Base-by-base conservation (phyloP, 2,797 vertebrate genomes). In the Bradypus variegatus region DNA sequence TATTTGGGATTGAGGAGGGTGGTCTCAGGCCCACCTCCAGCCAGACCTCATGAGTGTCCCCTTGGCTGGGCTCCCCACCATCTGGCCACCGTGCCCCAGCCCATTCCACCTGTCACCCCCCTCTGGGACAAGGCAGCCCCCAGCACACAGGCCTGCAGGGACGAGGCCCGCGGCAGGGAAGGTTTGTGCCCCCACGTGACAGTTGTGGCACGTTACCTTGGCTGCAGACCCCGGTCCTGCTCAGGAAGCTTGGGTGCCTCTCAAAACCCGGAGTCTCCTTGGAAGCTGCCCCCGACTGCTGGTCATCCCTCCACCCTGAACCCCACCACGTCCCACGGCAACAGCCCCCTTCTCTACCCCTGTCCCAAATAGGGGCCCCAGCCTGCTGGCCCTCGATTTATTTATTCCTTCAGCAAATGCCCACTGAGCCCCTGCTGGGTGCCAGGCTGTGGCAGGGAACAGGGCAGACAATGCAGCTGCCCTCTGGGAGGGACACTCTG, bases 221-320 rank as follows among this genome's bases (percentile, higher is more conserved):
- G 79, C 62, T 3, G 8, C 75, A 0, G 0, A 36, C 16, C 6
- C 65, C 53, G 70, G 27, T 53, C 85, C 45, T 3, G 9, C 55
- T 62, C 29, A 18, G 55, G 19, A 21, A 79, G 64, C 55, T 14
- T 65, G 50, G 16, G 45, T 29, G 75, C 65, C 25, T 77, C 25
- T 77, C 60, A 18, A 29, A 78, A 76, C 21, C 6, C 88, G 2
- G 60, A 10, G 55, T 77, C 58, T 64, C 86, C 25, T 1, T 1
- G 50, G 64, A 83, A 72, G 23, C 69, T 16, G 27, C 72, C 18
- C 14, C 90, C 81, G 25, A 10, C 45, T 64, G 31, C 70, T n/a
- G 19, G 36, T 62, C 16, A 0, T 23, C 2, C 8, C 38, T 53
- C 6, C 0, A n/a, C 9, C 8, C 53, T 8, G 12, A 85, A 13